Percentiles rank a stretch among this genome's conserved stretches.
These are phyloP conservation scores for Gobio gobio DNA, from an alignment of 2,113 vertebrate genomes.

Conservation along the genomic window DNA sequence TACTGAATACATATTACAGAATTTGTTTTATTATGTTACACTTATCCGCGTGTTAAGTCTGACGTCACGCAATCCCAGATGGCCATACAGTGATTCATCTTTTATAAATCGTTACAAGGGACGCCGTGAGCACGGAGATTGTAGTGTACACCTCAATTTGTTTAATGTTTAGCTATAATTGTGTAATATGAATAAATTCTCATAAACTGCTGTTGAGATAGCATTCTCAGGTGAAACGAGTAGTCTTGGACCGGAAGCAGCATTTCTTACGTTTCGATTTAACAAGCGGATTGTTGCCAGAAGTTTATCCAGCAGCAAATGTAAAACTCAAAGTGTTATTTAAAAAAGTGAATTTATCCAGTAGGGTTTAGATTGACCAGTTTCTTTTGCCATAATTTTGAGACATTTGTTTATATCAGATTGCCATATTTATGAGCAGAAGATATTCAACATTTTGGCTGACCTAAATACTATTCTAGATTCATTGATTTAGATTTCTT, in stretches of 20 bases:
- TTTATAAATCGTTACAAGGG: too few relatives aligned
- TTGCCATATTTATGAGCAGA: not conserved
- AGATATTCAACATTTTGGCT: not conserved
- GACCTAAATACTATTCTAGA: not conserved
- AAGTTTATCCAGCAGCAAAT: not conserved
- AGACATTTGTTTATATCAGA: not conserved
- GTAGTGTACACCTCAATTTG: too few relatives aligned
- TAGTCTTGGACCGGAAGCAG: too few relatives aligned
- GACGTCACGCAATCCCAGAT: too few relatives aligned
- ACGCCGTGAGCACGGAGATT: too few relatives aligned
- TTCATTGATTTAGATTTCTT: not conserved
- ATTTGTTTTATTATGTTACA: not conserved
- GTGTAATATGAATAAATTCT: too few relatives aligned
- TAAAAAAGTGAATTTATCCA: not conserved
- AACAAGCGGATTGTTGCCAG: not conserved
- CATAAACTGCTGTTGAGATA: too few relatives aligned
- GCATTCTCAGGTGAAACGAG: too few relatives aligned
- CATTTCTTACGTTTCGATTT: too few relatives aligned
- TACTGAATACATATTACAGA: not conserved
- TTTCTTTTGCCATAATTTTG: not conserved
- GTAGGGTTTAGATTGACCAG: not conserved
- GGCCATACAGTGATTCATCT: too few relatives aligned
- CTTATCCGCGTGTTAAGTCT: too few relatives aligned
- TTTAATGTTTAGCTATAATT: too few relatives aligned
- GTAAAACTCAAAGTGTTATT: not conserved